Percentiles rank a stretch among this genome's conserved stretches.
These are phyloP conservation scores for Coelopa pilipes DNA, from an alignment of 2,888 invertebrate species.

Conservation along the genomic window DNA sequence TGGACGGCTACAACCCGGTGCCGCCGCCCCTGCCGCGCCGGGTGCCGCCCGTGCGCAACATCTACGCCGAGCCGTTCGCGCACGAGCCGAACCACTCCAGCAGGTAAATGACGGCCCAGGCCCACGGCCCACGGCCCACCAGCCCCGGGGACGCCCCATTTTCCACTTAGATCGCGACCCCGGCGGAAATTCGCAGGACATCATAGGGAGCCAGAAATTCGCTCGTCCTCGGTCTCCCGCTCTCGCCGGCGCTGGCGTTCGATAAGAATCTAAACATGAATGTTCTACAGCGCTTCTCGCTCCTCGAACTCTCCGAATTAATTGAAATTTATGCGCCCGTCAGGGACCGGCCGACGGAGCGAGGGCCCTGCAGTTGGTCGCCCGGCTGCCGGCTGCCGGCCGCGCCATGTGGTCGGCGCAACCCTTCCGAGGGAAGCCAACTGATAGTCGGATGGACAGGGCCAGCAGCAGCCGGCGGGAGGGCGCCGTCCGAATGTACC, in stretches of 20 bases:
- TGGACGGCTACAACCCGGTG: conserved; percentile 68
- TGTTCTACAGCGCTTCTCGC: too few relatives aligned
- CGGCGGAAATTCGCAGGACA: conserved; percentile 4
- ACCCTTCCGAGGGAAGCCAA: neutral
- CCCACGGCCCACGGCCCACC: too few relatives aligned
- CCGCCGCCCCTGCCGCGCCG: conserved; percentile 67
- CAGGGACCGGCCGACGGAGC: too few relatives aligned
- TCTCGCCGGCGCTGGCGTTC: too few relatives aligned
- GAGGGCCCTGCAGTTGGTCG: too few relatives aligned
- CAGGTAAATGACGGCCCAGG: conserved; percentile 65
- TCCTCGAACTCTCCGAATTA: neutral
- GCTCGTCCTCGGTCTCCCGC: neutral
- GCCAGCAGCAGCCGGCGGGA: neutral
- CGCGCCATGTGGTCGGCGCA: neutral
- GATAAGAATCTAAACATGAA: too few relatives aligned
- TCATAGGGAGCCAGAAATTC: neutral
- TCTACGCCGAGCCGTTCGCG: conserved; percentile 68
- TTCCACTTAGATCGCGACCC: conserved; percentile 13
- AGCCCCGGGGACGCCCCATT: too few relatives aligned
- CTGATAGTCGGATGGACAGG: neutral
- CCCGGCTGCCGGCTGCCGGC: too few relatives aligned
- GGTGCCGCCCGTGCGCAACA: conserved; percentile 67
- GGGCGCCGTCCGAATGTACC: conserved; percentile 22
- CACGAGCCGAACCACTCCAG: conserved; percentile 67
- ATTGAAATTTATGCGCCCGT: too few relatives aligned